Conservation (phyloP, 2,888 invertebrate species). For the Leptopilina drosophilae region DNA sequence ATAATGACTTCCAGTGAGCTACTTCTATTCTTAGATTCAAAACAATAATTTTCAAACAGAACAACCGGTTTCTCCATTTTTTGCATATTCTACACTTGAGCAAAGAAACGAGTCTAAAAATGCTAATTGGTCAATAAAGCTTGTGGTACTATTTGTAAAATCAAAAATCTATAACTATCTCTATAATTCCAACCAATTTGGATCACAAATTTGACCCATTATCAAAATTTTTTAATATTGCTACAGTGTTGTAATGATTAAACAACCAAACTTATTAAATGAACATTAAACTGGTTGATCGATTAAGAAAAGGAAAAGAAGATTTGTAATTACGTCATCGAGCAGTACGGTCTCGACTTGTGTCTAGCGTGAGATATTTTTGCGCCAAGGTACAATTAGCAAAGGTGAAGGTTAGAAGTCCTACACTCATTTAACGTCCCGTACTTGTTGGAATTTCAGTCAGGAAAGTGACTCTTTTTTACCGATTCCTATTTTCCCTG, state of each 20-base stretch:
- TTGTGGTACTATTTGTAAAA: no score
- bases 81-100: no score
- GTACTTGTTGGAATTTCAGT: constrained; percentile 30
- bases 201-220: no score
- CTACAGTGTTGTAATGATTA: no score
- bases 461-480: not conserved
- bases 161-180: no score
- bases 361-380: constrained; percentile 40
- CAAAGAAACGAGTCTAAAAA: no score
- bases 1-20: constrained; percentile 13
- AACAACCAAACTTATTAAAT: not conserved
- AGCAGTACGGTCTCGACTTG: constrained; percentile 27
- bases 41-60: not conserved
- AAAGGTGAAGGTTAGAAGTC: constrained; percentile 54
- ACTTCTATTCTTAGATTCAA: not conserved
- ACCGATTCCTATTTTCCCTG: not conserved
- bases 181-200: no score
- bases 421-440: constrained; percentile 27
- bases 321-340: constrained; percentile 16
- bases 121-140: no score
- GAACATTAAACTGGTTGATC: not conserved
- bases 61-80: no score
- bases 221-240: no score
- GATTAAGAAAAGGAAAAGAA: constrained; percentile 28
- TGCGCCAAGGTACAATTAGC: constrained; percentile 50